Percentiles rank a stretch among this genome's conserved stretches.
These are phyloP conservation scores for Coboldia fuscipes DNA, from an alignment of 1,140 invertebrate genomes.

Conservation along the genomic window DNA sequence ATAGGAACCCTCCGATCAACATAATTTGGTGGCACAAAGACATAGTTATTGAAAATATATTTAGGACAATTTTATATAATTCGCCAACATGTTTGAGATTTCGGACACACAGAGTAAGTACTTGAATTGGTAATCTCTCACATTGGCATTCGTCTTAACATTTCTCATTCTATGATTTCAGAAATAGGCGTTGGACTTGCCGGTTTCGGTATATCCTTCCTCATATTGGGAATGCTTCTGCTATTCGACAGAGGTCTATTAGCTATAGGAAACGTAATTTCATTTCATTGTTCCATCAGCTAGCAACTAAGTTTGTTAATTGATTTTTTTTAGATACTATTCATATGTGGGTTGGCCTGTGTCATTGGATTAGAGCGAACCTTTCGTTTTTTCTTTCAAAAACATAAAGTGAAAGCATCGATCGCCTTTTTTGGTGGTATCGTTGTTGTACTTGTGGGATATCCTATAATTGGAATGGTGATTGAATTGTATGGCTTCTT, in stretches of 20 bases:
- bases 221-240: constrained; percentile 84
- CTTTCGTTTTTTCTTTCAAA: constrained; percentile 95
- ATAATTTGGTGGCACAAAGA: too few relatives aligned
- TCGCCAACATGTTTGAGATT: constrained; percentile 39
- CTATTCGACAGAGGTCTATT: constrained; percentile 96
- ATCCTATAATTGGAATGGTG: constrained; percentile 89
- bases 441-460: constrained; percentile 82
- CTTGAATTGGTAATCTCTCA: not conserved
- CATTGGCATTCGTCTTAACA: not conserved
- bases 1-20: too few relatives aligned
- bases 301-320: constrained; percentile 1
- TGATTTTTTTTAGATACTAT: constrained; percentile 54
- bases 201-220: constrained; percentile 87
- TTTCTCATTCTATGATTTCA: constrained; percentile 23
- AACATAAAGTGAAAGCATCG: constrained; percentile 87
- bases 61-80: not conserved
- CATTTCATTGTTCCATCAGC: not conserved
- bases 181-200: constrained; percentile 95
- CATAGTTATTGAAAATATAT: not conserved
- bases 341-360: constrained; percentile 83
- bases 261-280: constrained; percentile 92
- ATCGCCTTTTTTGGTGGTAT: constrained; percentile 89
- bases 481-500: constrained; percentile 82
- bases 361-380: constrained; percentile 93
- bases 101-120: constrained; percentile 45